These are phyloP conservation scores for Charanyca ferruginea DNA, from an alignment of 2,888 invertebrate species.

Conservation along the genomic window DNA sequence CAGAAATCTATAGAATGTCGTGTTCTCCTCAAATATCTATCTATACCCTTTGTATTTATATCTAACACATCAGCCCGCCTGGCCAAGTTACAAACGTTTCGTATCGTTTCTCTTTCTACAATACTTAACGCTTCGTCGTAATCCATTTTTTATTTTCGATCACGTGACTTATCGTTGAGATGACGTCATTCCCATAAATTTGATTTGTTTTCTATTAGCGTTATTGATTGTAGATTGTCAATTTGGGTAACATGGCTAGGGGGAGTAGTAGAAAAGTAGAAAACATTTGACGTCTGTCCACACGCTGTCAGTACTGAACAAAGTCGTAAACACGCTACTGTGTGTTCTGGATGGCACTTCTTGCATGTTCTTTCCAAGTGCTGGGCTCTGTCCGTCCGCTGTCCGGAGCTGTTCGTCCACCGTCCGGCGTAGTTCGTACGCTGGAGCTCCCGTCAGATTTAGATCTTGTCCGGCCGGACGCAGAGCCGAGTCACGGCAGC, in stretches of 20 bases:
- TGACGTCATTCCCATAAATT: too few species aligned
- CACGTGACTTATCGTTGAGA: too few species aligned
- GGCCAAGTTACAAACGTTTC: too few species aligned
- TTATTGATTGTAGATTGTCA: too few species aligned
- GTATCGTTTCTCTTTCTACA: too few species aligned
- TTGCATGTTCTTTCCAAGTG: conserved; percentile 48
- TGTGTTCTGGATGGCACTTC: conserved; percentile 22
- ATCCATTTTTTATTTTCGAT: too few species aligned
- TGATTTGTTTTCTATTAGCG: too few species aligned
- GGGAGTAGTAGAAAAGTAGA: background rate
- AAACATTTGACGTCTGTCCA: background rate
- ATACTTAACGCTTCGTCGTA: too few species aligned
- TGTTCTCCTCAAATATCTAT: too few species aligned
- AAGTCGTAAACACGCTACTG: conserved; percentile 16
- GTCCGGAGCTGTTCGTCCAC: conserved; percentile 16
- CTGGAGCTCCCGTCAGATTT: conserved; percentile 65
- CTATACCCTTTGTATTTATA: too few species aligned
- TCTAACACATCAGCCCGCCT: too few species aligned
- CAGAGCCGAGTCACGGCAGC: conserved; percentile 65
- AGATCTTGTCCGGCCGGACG: conserved; percentile 63
- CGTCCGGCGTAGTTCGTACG: conserved; percentile 13
- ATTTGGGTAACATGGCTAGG: too few species aligned
- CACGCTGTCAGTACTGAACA: background rate
- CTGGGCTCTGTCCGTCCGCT: conserved; percentile 1
- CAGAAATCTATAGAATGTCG: background rate